Conservation (phyloP, 2,888 invertebrate species). For the Myopa testacea region DNA sequence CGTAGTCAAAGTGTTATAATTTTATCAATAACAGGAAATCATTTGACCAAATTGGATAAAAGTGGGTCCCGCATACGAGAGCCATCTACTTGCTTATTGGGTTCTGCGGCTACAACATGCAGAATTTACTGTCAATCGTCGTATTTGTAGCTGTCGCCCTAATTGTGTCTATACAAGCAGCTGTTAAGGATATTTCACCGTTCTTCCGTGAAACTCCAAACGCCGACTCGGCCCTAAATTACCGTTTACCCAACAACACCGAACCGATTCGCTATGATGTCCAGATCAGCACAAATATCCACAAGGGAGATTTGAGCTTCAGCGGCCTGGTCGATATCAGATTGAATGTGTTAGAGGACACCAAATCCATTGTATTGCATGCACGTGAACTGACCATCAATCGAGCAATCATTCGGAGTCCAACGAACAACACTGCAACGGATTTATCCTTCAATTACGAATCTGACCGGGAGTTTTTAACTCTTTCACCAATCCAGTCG, state of each 20-base stretch:
- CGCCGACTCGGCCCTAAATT: conserved; percentile 49
- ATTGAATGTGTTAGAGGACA: no score
- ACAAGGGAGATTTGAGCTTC: no score
- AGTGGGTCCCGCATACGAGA: background rate
- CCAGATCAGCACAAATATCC: conserved; percentile 57
- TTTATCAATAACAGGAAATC: background rate
- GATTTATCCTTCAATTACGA: conserved; percentile 45
- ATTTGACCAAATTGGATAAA: background rate
- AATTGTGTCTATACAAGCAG: conserved; percentile 28
- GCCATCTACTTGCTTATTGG: conserved; percentile 33
- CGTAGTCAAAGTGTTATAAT: background rate
- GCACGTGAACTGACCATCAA: conserved; percentile 51
- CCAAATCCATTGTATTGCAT: no score
- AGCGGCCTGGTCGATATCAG: no score
- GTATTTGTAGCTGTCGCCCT: conserved; percentile 45
- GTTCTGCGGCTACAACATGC: conserved; percentile 48
- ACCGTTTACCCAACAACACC: conserved; percentile 71
- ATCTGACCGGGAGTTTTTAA: conserved; percentile 57
- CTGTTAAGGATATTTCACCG: conserved; percentile 38
- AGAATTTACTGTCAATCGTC: conserved; percentile 38
- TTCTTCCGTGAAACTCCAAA: conserved; percentile 43
- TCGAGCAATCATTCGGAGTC: conserved; percentile 50
- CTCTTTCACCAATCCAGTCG: conserved; percentile 42
- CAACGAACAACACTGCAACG: background rate
- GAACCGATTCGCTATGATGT: conserved; percentile 71